phyloP scores from a whole-genome alignment of 2,113 vertebrate species.

The Picathartes gymnocephalus region DNA sequence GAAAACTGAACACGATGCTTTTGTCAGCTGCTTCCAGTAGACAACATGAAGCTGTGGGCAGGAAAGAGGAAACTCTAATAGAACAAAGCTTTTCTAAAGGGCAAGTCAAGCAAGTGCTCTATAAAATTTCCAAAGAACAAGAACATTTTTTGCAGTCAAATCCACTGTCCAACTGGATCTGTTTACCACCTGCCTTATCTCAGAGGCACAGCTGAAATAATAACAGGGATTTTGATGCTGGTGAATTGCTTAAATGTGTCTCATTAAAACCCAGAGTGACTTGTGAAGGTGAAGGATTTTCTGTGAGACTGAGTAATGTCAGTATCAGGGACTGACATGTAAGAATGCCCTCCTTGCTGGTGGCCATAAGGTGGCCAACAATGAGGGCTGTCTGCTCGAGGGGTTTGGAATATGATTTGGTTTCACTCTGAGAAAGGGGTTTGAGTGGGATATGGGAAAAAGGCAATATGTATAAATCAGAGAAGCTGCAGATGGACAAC shows the following conservation, averaged over 20 bases:
- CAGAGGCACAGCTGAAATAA: constrained; percentile 57
- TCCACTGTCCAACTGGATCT: constrained; percentile 37
- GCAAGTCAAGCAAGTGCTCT: constrained; percentile 25
- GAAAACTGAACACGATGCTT: background rate
- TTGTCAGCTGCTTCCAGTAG: constrained; percentile 34
- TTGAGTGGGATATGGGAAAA: background rate
- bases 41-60: background rate
- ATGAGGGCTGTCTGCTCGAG: background rate
- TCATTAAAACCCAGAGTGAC: constrained; percentile 33
- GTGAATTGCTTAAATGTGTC: background rate
- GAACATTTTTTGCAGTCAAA: constrained; percentile 21
- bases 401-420: background rate
- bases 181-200: constrained; percentile 67
- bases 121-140: constrained; percentile 44
- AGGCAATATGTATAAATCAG: background rate
- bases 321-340: background rate
- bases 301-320: background rate
- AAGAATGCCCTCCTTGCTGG: background rate
- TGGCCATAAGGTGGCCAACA: background rate
- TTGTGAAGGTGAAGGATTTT: constrained; percentile 6
- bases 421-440: background rate
- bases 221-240: constrained; percentile 32
- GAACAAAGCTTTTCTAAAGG: constrained; percentile 62
- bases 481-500: background rate
- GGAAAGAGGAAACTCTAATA: background rate